Percentiles rank a stretch among this genome's conserved stretches.
Conservation (phyloP, 30 jellyfish, hydroid and myxozoan species). For the Hydra vulgaris region DNA sequence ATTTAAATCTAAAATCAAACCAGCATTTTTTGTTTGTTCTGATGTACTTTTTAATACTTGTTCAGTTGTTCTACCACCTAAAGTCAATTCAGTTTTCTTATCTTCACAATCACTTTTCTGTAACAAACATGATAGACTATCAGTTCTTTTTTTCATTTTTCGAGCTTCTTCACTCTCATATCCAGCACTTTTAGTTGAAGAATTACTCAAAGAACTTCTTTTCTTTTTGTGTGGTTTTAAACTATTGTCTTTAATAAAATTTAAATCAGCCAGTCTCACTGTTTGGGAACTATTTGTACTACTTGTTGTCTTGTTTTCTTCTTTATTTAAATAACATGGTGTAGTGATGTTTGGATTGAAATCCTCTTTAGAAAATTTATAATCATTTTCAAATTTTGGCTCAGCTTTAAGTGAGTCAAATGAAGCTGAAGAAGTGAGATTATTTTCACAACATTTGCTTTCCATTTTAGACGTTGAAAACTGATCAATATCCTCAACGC, state of each 20-base stretch:
- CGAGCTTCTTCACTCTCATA: slow-evolving; percentile 1
- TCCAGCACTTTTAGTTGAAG: slow-evolving; percentile 1
- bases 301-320: not conserved
- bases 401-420: not conserved
- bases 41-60: too few relatives aligned
- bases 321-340: not conserved
- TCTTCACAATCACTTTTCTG: not conserved
- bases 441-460: too few relatives aligned
- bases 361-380: not conserved
- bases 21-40: too few relatives aligned
- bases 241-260: not conserved
- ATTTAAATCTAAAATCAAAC: too few relatives aligned
- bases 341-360: not conserved
- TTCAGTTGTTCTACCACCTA: not conserved
- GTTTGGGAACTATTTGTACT: not conserved
- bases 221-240: not conserved
- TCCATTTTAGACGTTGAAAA: not conserved
- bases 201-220: slow-evolving; percentile 1
- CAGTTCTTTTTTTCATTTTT: not conserved
- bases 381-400: not conserved
- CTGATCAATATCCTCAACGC: not conserved
- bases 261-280: not conserved
- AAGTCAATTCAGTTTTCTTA: not conserved
- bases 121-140: not conserved
- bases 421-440: too few relatives aligned